A percentile compares a stretch with the other conserved stretches of the same genome.
Evolutionary conservation across 2,888 invertebrate species (phyloP).

Genomic region (Gibbula magus): DNA sequence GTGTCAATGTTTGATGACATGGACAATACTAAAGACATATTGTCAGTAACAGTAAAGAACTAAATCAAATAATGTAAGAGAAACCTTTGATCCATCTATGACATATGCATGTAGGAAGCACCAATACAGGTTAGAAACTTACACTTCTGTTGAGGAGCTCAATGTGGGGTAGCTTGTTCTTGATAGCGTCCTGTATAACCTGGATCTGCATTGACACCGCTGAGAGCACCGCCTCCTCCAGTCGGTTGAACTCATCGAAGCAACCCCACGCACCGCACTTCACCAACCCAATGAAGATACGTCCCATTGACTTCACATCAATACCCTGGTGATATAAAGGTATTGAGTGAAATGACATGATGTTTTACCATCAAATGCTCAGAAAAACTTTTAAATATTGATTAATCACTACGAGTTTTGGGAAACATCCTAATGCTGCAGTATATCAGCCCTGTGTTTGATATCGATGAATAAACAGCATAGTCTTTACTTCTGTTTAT

Average conservation of each 20-base stretch:
- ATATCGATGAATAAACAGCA: no score
- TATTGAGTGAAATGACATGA: no score
- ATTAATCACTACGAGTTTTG: background rate
- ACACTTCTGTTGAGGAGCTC: constrained; percentile 77
- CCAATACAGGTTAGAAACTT: constrained; percentile 27
- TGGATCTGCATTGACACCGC: constrained; percentile 96
- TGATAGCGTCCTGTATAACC: constrained; percentile 89
- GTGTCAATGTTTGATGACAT: no score
- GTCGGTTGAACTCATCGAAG: constrained; percentile 98
- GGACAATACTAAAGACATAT: no score
- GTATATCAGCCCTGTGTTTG: no score
- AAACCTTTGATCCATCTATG: no score
- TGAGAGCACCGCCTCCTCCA: constrained; percentile 94
- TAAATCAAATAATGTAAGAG: no score
- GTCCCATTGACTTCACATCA: constrained; percentile 94
- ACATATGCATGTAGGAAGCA: no score
- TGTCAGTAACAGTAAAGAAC: no score
- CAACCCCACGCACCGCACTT: constrained; percentile 93
- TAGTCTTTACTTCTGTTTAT: no score
- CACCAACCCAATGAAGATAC: constrained; percentile 94
- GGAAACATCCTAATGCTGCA: no score
- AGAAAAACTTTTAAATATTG: background rate
- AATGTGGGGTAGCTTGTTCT: constrained; percentile 78
- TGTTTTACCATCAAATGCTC: no score
- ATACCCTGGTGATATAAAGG: constrained; percentile 83